Evolutionary conservation across 2,888 invertebrate species (phyloP).

Genomic region (Nudaria mundana): DNA sequence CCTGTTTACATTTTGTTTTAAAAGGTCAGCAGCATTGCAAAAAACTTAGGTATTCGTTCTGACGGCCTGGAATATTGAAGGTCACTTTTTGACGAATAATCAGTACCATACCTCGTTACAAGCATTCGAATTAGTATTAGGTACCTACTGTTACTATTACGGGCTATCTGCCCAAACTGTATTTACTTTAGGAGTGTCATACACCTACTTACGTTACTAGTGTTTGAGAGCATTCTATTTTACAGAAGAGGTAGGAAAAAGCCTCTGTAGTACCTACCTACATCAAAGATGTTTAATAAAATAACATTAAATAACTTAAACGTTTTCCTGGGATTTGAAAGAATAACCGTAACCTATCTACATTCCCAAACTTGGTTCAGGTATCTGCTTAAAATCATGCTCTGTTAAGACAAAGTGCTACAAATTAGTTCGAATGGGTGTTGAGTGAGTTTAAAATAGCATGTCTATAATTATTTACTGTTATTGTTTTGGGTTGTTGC

Average conservation of each 20-base stretch:
- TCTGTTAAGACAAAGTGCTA: slow-evolving; percentile 46
- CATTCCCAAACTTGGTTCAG: slow-evolving; percentile 9
- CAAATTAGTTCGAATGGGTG: slow-evolving; percentile 54
- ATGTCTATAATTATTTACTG: slow-evolving; percentile 75
- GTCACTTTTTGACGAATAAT: slow-evolving; percentile 27
- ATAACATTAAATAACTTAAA: too few species aligned
- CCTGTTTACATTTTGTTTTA: neutral
- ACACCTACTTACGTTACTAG: neutral
- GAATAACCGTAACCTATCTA: too few species aligned
- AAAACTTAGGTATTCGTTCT: slow-evolving; percentile 17
- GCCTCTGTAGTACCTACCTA: neutral
- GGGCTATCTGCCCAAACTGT: too few species aligned
- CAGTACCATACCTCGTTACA: slow-evolving; percentile 26
- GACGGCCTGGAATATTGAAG: slow-evolving; percentile 15
- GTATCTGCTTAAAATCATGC: slow-evolving; percentile 29
- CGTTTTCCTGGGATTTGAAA: slow-evolving; percentile 10
- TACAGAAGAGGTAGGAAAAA: too few species aligned
- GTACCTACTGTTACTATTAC: slow-evolving; percentile 2
- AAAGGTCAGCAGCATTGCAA: neutral
- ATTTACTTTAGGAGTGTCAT: too few species aligned
- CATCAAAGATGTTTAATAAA: slow-evolving; percentile 1
- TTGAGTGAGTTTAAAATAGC: slow-evolving; percentile 63
- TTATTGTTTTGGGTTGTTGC: slow-evolving; percentile 71
- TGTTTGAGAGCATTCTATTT: too few species aligned
- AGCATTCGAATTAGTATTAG: slow-evolving; percentile 9